Base-by-base conservation (phyloP, 2,888 invertebrate genomes). In the Strigamia crassipes region DNA sequence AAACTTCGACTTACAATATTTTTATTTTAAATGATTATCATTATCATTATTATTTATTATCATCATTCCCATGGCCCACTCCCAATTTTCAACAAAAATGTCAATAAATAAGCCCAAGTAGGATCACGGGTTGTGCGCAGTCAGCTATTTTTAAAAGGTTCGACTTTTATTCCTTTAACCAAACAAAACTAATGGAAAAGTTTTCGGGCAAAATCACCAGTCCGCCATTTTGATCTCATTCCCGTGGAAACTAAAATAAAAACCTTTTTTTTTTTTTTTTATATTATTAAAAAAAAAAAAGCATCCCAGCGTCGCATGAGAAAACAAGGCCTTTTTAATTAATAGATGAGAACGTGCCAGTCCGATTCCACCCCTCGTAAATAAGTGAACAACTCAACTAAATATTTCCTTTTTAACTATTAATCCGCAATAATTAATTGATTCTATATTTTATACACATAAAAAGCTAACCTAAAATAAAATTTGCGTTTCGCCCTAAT, bases 151-250 rank as follows among this genome's bases (percentile, higher is more conserved):
- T 18, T 61, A 61, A 61, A 61, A 61, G 18, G 51, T 61, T 61
- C 18, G 9, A 61, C 61, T 46, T 46, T 46, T 46, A 13, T 46
- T 13, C 12, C 15, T 46, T 12, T 10, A 46, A 3, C 15, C 12
- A 34, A 34, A 34, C 3, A 34, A 6, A 34, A 34, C 34, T 34
- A 51, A 51, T 51, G 51, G 51, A 51, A 51, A 51, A 13, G 51
- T 51, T 51, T 51, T 51, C 51, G 10, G 5, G 13, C n/a, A 4
- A 51, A 51, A 51, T n/a, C 51, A 13, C 10, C n/a, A 51, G n/a
- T 3, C n/a, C 61, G 61, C 61, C 61, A 61, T 61, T 61, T 61
- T 61, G 21, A 21, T 61, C 61, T 61, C 61, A 61, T 61, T 61
- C 61, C n/a, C 61, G 10, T 46, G 42, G 15, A 46, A 46, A 61